Conservation (phyloP, 2,797 vertebrate species). For the Hyperoplus lanceolatus region DNA sequence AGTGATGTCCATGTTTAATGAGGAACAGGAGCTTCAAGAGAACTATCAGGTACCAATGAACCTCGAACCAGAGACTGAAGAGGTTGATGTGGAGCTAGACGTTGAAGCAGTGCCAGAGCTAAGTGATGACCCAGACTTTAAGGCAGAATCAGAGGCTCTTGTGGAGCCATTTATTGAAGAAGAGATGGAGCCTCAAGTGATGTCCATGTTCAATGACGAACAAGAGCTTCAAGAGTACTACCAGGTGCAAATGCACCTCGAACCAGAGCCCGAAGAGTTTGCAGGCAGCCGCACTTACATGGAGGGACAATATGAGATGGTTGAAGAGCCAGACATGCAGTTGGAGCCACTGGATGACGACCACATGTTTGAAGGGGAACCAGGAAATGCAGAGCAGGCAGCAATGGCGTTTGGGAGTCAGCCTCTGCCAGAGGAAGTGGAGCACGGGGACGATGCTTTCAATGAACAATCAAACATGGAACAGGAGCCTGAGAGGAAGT, state of each 20-base stretch:
- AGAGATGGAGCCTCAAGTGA: slow-evolving; percentile 1
- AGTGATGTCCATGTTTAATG: slow-evolving; percentile 4
- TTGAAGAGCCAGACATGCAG: slow-evolving; percentile 31
- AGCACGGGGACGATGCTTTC: background rate
- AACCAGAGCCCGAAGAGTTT: slow-evolving; percentile 20
- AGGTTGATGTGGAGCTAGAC: background rate
- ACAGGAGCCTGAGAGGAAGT: slow-evolving; percentile 22
- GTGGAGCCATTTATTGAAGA: slow-evolving; percentile 18
- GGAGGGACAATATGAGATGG: slow-evolving; percentile 18
- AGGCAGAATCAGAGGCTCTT: slow-evolving; percentile 15
- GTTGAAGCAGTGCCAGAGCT: background rate
- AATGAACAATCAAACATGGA: slow-evolving; percentile 35
- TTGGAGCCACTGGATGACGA: slow-evolving; percentile 32
- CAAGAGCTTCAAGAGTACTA: slow-evolving; percentile 13
- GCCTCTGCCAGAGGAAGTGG: background rate
- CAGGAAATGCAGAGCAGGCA: background rate
- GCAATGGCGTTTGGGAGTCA: background rate
- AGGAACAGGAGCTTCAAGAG: slow-evolving; percentile 10
- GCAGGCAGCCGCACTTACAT: slow-evolving; percentile 28
- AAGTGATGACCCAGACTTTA: background rate
- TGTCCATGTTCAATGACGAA: slow-evolving; percentile 5
- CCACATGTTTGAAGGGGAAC: background rate
- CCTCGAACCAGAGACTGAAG: slow-evolving; percentile 13
- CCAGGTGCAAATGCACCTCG: slow-evolving; percentile 15
- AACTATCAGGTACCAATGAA: slow-evolving; percentile 21